Base-by-base conservation (phyloP, 2,888 invertebrate genomes). In the Podabrus alpinus region DNA sequence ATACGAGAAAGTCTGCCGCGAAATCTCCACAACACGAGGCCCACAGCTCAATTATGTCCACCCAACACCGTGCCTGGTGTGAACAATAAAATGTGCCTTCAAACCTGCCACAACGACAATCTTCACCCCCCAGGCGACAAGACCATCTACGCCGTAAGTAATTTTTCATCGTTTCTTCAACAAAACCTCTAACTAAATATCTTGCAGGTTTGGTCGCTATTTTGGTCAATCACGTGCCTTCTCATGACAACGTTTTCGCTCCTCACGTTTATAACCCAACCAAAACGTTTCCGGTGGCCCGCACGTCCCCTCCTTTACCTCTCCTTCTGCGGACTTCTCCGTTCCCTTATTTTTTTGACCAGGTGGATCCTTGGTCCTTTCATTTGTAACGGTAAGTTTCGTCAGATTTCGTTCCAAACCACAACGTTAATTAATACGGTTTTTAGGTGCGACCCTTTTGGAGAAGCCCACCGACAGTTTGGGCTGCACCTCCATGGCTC, bases 281-380 rank as follows among this genome's bases (percentile, higher is more conserved):
- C 95, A 25, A 91, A 93, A 59, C 89, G 98, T 70, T 98, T 97
- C 86, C 92, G 95, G 60, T 98, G 97, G 88, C 98, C 98, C 0
- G 97, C 97, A 85, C 90, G 97, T 64, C 97, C 97, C 0, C 94
- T 96, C 59, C 93, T 97, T 74, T 97, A 96, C 88, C 90, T 97
- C 77, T 95, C 97, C 5, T 91, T 95, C 0, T 97, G 97, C 87
- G 85, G 85, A 25, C 83, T 85, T 74, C 72, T 83, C 15, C 83
- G 84, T 15, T 82, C 84, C 16, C 77, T 82, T n/a, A 80, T 85
- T 45, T 84, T 82, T 68, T 79, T 85, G 45, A 78, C 84, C 19
- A 78, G 84, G 66, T 85, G 84, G 83, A 81, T 84, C 21, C 79
- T 82, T 29, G 85, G 85, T 16, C 83, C 85, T 3, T 82, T 84